Conservation (phyloP, 2,888 invertebrate genomes). For the Euzophera pinguis region DNA sequence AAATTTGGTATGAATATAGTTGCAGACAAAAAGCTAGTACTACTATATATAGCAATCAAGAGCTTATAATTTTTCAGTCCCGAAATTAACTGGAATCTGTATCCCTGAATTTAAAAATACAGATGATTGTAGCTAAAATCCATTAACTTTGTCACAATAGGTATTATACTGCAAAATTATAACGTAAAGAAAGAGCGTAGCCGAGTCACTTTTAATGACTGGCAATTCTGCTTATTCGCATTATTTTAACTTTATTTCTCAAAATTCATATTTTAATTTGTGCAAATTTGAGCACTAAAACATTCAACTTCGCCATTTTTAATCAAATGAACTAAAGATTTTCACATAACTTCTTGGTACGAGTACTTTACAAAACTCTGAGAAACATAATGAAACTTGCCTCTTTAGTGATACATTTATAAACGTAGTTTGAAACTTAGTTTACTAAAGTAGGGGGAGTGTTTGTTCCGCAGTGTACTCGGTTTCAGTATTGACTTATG, state of each 20-base stretch:
- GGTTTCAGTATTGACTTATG: neutral
- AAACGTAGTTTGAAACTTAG: conserved; percentile 7
- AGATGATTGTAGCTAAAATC: neutral
- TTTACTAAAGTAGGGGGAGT: neutral
- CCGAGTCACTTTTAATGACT: too few relatives aligned
- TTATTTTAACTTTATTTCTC: too few relatives aligned
- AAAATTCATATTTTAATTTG: too few relatives aligned
- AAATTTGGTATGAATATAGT: too few relatives aligned
- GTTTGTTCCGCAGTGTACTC: neutral
- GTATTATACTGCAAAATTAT: neutral
- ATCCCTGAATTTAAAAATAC: neutral
- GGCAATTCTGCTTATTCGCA: too few relatives aligned
- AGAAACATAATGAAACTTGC: conserved; percentile 5
- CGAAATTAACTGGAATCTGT: too few relatives aligned
- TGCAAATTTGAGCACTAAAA: too few relatives aligned
- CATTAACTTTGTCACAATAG: neutral
- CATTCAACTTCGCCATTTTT: conserved; percentile 5
- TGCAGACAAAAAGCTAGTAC: too few relatives aligned
- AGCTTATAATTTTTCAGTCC: too few relatives aligned
- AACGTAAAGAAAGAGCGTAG: neutral
- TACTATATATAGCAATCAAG: too few relatives aligned
- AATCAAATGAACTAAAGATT: neutral
- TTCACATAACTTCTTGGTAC: neutral
- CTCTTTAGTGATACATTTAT: conserved; percentile 4
- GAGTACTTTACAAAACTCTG: conserved; percentile 6